Conservation (phyloP, 2,113 vertebrate species). For the Chaetodon trifascialis region DNA sequence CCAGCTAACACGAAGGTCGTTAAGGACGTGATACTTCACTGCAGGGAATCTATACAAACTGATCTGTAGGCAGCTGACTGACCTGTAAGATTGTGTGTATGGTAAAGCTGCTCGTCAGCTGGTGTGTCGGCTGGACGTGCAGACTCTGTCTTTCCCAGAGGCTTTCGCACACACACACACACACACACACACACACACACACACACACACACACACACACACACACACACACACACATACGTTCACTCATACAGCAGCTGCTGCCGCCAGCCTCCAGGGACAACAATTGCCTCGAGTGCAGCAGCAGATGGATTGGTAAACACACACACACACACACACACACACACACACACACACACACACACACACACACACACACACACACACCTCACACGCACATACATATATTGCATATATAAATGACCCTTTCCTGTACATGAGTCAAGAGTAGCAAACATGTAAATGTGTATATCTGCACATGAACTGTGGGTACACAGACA, state of each 20-base stretch:
- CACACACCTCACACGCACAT: background rate
- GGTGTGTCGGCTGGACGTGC: constrained; percentile 73
- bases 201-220: constrained; percentile 47
- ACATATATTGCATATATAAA: constrained; percentile 45
- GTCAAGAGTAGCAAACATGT: background rate
- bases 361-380: background rate
- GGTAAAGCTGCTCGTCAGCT: constrained; percentile 59
- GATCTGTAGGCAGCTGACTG: constrained; percentile 48
- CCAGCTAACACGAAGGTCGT: constrained; percentile 11
- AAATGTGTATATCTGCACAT: background rate
- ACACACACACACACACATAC: constrained; percentile 47
- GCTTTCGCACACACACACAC: constrained; percentile 51
- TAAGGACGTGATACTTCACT: background rate
- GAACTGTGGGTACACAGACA: background rate
- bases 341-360: constrained; percentile 23
- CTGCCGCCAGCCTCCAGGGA: constrained; percentile 64
- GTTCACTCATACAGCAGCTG: constrained; percentile 76
- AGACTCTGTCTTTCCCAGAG: constrained; percentile 65
- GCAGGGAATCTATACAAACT: constrained; percentile 7
- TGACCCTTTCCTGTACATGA: constrained; percentile 9
- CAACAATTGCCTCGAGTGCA: constrained; percentile 49
- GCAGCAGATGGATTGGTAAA: constrained; percentile 67
- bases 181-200: constrained; percentile 47
- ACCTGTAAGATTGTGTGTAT: constrained; percentile 61
- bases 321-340: constrained; percentile 31